Conservation (phyloP, 2,888 invertebrate species). For the Ochlodes sylvanus region DNA sequence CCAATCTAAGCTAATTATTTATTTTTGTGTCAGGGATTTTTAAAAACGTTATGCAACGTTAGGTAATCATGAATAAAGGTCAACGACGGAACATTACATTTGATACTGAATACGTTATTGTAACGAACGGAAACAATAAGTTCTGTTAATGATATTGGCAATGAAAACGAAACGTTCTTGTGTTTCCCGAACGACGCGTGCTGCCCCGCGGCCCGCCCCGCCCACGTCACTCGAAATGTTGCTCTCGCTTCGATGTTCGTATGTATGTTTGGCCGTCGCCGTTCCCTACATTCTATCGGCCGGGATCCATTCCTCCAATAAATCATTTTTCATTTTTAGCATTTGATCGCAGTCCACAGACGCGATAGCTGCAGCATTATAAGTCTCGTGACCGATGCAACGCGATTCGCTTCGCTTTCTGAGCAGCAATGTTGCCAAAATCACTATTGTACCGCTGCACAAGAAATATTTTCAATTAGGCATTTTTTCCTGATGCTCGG, state of each 20-base stretch:
- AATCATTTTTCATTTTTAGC: conserved; percentile 11
- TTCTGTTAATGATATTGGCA: conserved; percentile 6
- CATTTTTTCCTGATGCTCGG: neutral
- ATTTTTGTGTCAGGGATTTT: neutral
- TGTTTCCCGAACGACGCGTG: neutral
- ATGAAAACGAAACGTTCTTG: conserved; percentile 3
- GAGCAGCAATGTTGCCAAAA: conserved; percentile 3
- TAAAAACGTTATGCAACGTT: neutral
- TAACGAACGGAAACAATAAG: neutral
- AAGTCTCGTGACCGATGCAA: conserved; percentile 4
- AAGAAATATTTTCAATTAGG: neutral
- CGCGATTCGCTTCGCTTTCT: neutral
- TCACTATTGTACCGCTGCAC: neutral
- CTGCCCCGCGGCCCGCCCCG: neutral
- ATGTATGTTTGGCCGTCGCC: conserved; percentile 9
- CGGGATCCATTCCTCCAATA: conserved; percentile 2
- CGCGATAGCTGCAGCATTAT: neutral
- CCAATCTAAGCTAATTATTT: conserved; percentile 5
- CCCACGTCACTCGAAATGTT: neutral
- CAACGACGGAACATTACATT: too few species aligned
- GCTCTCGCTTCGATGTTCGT: neutral
- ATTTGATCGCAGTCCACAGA: neutral
- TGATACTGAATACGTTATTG: neutral
- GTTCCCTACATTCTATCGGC: neutral
- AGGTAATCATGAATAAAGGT: neutral